Evolutionary conservation across 2,113 vertebrate species (phyloP), one percentile per base, ranked within the genome.

Genomic region (Toxostoma redivivum): DNA sequence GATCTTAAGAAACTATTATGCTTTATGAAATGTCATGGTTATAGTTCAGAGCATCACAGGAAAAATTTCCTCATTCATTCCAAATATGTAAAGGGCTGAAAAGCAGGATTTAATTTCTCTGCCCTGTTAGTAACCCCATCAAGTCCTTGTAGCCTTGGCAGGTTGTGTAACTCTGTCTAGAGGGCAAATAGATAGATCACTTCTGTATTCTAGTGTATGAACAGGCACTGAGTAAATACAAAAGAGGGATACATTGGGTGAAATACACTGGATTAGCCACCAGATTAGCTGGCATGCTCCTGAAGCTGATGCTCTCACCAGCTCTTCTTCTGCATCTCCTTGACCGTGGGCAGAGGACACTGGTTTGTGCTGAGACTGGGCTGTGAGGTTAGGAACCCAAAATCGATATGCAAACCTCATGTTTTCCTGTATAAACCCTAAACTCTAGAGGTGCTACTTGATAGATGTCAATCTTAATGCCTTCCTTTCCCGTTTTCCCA

Each of bases 401-500:
- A 81, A 51, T 10, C 2, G 2, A 2, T 2, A 1, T 23, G 31
- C 4, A 90, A 35, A 58, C 21, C 27, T 33, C 12, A 23, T 38
- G 12, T 30, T 7, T 81, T 87, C 35, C 15, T 37, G 6, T 31
- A 20, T 42, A 42, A 42, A 42, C 40, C 40, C 14, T 37, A 62
- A 84, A 12, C 12, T 17, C 0, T 1, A 30, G 28, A 78, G 13
- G 23, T 42, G 18, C 18, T 57, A 14, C 4, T 33, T 2, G 15
- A 10, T 7, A 48, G 21, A 42, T 21, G 5, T 5, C 40, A 56
- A 30, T 12, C 7, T 71, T 70, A 28, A 21, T 56, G 15, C 2
- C 10, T 62, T 74, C 9, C 27, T 47, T 85, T 66, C 33, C 50
- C 24, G 12, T 85, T 33, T 64, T 78, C 24, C 37, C 5, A 12